Percentiles rank a stretch among this genome's conserved stretches.
Conservation (phyloP, 2,113 vertebrate species). For the Morone chrysops region DNA sequence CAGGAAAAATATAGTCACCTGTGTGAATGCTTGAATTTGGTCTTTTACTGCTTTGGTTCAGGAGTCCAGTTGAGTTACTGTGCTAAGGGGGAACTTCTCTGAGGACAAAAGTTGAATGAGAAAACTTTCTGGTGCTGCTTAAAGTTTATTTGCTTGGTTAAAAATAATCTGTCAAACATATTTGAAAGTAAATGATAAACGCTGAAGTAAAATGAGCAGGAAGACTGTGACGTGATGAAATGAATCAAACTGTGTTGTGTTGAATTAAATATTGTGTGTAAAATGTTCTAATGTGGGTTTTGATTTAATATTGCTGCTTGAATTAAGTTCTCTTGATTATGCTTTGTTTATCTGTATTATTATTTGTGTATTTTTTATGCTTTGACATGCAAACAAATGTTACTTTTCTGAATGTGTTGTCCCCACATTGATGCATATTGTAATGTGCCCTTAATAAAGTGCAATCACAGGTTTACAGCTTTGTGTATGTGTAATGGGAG, state of each 20-base stretch:
- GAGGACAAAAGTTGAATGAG: not conserved
- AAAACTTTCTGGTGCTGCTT: not conserved
- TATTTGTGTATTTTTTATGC: slow-evolving; percentile 3
- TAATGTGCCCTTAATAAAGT: slow-evolving; percentile 51
- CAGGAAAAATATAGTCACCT: not conserved
- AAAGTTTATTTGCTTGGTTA: not conserved
- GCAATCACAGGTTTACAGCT: slow-evolving; percentile 7
- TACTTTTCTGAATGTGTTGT: slow-evolving; percentile 32
- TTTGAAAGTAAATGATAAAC: not conserved
- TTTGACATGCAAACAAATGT: slow-evolving; percentile 3
- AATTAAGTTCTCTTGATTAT: not conserved
- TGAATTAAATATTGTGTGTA: not conserved
- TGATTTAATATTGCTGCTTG: not conserved
- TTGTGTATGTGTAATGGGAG: not conserved
- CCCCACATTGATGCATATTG: slow-evolving; percentile 21
- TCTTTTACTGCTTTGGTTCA: not conserved
- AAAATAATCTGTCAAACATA: not conserved
- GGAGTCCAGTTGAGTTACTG: not conserved
- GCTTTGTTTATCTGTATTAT: not conserved
- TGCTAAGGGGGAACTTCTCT: too few relatives aligned
- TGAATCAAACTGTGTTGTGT: not conserved
- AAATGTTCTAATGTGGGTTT: not conserved
- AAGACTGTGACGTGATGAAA: not conserved
- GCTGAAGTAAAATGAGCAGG: not conserved
- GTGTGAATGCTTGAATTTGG: not conserved